These are phyloP conservation scores for Scolanthus callimorphus DNA, from an alignment of 92 coral and sea anemone species.

Conservation along the genomic window DNA sequence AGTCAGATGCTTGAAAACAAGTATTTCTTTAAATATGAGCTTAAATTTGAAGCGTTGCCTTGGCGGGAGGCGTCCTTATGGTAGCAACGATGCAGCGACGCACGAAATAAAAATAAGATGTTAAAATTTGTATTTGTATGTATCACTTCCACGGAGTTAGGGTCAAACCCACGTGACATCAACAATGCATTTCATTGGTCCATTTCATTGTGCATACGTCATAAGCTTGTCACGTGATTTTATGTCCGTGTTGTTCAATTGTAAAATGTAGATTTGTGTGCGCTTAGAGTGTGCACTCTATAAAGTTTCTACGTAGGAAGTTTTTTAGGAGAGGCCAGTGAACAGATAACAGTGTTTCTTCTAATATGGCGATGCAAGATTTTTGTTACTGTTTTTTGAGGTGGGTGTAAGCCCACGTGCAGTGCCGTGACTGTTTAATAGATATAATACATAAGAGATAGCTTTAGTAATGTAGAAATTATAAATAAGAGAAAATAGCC, in stretches of 20 bases:
- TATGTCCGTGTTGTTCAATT: too few relatives aligned
- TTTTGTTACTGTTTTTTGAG: too few relatives aligned
- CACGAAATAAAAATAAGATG: neutral
- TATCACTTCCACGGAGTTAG: neutral
- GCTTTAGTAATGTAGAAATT: neutral
- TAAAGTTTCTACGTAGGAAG: too few relatives aligned
- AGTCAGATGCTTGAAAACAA: too few relatives aligned
- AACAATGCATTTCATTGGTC: conserved; percentile 34
- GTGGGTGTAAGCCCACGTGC: too few relatives aligned
- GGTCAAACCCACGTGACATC: conserved; percentile 42
- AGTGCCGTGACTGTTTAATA: neutral
- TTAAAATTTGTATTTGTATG: neutral
- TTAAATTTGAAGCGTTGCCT: too few relatives aligned
- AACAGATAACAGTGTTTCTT: too few relatives aligned
- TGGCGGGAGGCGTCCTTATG: too few relatives aligned
- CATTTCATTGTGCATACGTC: conserved; percentile 13
- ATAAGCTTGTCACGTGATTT: neutral
- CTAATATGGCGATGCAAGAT: too few relatives aligned
- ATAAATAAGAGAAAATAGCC: neutral
- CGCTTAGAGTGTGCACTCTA: neutral
- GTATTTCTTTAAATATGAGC: too few relatives aligned
- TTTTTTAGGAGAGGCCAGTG: too few relatives aligned
- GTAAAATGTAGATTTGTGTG: neutral
- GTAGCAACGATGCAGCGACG: too few relatives aligned
- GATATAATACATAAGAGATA: neutral